These are phyloP conservation scores for Phyllotreta cruciferae DNA, from an alignment of 2,888 invertebrate genomes.

Conservation along the genomic window DNA sequence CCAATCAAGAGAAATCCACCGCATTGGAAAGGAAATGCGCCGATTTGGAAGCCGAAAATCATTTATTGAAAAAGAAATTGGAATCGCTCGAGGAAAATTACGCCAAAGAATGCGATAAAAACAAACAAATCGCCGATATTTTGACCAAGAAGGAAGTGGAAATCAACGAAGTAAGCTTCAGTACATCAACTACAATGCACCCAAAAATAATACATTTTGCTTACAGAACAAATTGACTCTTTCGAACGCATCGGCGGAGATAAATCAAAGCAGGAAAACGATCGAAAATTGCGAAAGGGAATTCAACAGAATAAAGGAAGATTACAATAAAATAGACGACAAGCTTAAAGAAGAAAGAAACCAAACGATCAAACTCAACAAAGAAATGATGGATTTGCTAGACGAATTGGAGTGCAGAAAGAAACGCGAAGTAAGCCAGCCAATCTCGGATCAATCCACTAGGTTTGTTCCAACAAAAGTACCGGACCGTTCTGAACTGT, in stretches of 20 bases:
- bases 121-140: slow-evolving; percentile 67
- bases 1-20: slow-evolving; percentile 71
- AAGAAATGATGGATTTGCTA: slow-evolving; percentile 55
- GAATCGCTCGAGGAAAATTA: slow-evolving; percentile 44
- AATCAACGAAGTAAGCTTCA: slow-evolving; percentile 64
- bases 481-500: neutral
- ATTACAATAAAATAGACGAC: slow-evolving; percentile 47
- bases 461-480: too few species aligned
- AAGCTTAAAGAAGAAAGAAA: slow-evolving; percentile 48
- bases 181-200: too few species aligned
- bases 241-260: slow-evolving; percentile 53
- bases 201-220: slow-evolving; percentile 23
- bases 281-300: slow-evolving; percentile 61
- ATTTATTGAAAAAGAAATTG: slow-evolving; percentile 48
- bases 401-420: slow-evolving; percentile 53
- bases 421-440: slow-evolving; percentile 52
- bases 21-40: slow-evolving; percentile 63
- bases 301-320: slow-evolving; percentile 51
- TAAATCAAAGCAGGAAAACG: slow-evolving; percentile 61
- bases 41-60: slow-evolving; percentile 59
- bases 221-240: slow-evolving; percentile 53
- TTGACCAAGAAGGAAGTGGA: slow-evolving; percentile 67
- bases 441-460: slow-evolving; percentile 13
- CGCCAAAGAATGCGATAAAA: slow-evolving; percentile 52
- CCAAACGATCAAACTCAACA: slow-evolving; percentile 43